Conservation (phyloP, 2,888 invertebrate species). For the Entomobrya multifasciata region DNA sequence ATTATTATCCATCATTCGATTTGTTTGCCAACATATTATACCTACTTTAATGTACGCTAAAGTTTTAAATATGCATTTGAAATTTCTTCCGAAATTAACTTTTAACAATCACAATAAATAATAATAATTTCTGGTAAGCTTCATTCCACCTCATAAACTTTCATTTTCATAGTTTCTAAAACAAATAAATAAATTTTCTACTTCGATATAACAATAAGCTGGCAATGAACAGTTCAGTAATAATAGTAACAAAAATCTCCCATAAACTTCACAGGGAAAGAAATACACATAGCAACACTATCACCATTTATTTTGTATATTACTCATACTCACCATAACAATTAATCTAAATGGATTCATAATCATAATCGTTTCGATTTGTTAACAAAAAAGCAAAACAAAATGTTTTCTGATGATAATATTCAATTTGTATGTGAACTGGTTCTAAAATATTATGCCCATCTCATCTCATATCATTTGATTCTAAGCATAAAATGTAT, state of each 20-base stretch:
- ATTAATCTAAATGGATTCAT: neutral
- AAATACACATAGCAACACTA: neutral
- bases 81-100: neutral
- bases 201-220: slow-evolving; percentile 14
- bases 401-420: neutral
- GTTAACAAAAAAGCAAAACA: neutral
- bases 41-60: neutral
- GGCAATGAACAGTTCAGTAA: slow-evolving; percentile 5
- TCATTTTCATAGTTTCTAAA: neutral
- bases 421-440: neutral
- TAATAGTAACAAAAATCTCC: neutral
- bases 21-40: no score
- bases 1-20: neutral
- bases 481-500: neutral
- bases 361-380: neutral
- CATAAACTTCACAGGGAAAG: neutral
- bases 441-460: slow-evolving; percentile 13
- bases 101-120: no score
- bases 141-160: slow-evolving; percentile 23
- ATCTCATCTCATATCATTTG: slow-evolving; percentile 19
- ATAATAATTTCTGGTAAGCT: neutral
- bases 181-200: slow-evolving; percentile 21
- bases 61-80: neutral
- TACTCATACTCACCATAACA: neutral
- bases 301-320: slow-evolving; percentile 16